Conservation (phyloP, 2,113 vertebrate species). For the Mesocricetus auratus region DNA sequence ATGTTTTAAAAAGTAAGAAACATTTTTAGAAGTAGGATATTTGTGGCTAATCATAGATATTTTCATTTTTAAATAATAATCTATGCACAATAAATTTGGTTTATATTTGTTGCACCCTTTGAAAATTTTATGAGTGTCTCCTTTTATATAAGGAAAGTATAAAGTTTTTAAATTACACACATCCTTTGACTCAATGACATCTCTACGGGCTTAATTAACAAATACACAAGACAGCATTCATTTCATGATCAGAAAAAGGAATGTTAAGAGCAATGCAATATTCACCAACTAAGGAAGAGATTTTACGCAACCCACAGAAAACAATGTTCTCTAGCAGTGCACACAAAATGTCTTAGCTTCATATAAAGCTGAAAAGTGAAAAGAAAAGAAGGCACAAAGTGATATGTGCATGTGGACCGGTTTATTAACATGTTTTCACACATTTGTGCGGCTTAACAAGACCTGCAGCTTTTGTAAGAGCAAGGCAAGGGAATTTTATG, state of each 20-base stretch:
- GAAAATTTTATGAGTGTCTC: background rate
- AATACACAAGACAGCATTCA: background rate
- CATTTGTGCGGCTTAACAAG: background rate
- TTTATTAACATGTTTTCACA: background rate
- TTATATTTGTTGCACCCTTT: background rate
- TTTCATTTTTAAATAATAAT: conserved; percentile 28
- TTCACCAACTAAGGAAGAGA: background rate
- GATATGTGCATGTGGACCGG: background rate
- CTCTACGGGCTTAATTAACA: background rate
- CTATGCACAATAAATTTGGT: background rate
- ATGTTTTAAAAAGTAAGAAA: background rate
- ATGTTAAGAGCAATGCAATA: background rate
- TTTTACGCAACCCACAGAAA: background rate
- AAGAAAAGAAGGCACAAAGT: background rate
- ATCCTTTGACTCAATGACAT: background rate
- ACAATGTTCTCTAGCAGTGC: background rate
- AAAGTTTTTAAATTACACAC: background rate
- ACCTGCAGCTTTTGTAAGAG: background rate
- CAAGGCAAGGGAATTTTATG: background rate
- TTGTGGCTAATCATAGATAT: background rate
- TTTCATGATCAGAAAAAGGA: background rate
- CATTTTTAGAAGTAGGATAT: background rate
- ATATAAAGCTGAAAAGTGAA: background rate
- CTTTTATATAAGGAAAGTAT: background rate
- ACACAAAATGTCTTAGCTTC: background rate